phyloP scores from a whole-genome alignment of 1,140 invertebrate genomes.

The Pogonognathellus flavescens region DNA sequence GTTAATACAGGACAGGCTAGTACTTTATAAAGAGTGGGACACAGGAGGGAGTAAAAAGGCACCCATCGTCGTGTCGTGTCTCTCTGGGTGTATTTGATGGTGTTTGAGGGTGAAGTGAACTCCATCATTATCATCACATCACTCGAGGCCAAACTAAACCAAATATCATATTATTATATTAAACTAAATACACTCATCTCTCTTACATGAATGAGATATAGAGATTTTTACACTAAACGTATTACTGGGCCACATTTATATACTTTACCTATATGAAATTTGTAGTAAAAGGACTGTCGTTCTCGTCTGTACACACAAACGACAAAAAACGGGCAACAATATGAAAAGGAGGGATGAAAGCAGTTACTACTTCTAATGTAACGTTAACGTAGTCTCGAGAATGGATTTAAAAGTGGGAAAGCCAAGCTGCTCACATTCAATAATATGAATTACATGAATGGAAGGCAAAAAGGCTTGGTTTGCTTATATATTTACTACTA shows the following conservation, averaged over 20 bases:
- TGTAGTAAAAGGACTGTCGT: neutral
- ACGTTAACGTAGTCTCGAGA: neutral
- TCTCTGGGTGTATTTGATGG: conserved; percentile 38
- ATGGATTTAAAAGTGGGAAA: conserved; percentile 53
- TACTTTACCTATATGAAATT: too few relatives aligned
- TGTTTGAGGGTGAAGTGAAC: conserved; percentile 49
- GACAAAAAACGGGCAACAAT: conserved; percentile 26
- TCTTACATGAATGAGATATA: too few relatives aligned
- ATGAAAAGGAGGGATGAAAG: neutral
- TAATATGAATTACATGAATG: conserved; percentile 8
- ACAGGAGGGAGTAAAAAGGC: conserved; percentile 33
- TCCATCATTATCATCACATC: conserved; percentile 48
- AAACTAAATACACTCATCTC: neutral
- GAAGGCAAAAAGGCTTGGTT: conserved; percentile 46
- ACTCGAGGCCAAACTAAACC: conserved; percentile 22
- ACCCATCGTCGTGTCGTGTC: conserved; percentile 5
- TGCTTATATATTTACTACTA: neutral
- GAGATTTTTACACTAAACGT: too few relatives aligned
- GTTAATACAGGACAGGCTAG: neutral
- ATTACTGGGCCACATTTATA: too few relatives aligned
- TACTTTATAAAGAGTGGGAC: neutral
- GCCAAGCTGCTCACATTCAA: conserved; percentile 12
- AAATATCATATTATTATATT: conserved; percentile 46
- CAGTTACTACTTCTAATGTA: neutral
- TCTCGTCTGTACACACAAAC: neutral